A percentile compares a stretch with the other conserved stretches of the same genome.
These are phyloP conservation scores for Dendropsophus ebraccatus DNA, from an alignment of 2,113 vertebrate genomes.

Conservation along the genomic window DNA sequence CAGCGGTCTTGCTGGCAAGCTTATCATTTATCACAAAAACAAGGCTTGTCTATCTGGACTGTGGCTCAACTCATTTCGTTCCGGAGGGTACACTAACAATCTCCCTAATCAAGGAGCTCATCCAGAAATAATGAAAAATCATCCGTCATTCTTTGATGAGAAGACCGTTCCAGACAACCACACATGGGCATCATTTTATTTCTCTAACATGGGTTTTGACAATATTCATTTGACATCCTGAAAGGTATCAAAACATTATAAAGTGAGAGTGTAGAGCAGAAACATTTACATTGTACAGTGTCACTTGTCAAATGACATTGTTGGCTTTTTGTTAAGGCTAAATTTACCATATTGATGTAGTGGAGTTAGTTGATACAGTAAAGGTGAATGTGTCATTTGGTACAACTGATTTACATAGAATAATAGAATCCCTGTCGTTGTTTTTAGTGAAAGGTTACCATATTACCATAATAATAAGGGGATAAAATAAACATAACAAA, in stretches of 20 bases:
- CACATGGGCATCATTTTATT: neutral
- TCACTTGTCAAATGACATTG: no score
- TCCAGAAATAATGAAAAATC: conserved; percentile 16
- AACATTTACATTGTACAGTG: no score
- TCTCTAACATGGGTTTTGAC: neutral
- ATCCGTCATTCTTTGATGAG: neutral
- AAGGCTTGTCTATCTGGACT: conserved; percentile 5
- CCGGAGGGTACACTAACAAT: conserved; percentile 2
- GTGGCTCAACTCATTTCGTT: neutral
- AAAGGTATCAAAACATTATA: neutral
- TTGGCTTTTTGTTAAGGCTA: no score
- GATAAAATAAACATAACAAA: no score
- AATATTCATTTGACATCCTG: neutral
- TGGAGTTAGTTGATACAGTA: no score
- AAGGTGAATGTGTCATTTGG: no score
- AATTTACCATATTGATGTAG: no score
- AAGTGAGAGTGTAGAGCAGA: no score
- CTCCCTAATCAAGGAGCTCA: conserved; percentile 27
- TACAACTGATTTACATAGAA: no score
- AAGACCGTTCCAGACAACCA: neutral
- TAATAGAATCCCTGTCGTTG: no score
- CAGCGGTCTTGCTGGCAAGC: conserved; percentile 26
- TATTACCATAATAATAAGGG: no score
- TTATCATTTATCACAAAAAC: conserved; percentile 40
- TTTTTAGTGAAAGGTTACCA: no score